Base-by-base conservation (phyloP, 1,140 invertebrate species). In the Drosophila chauvacae region DNA sequence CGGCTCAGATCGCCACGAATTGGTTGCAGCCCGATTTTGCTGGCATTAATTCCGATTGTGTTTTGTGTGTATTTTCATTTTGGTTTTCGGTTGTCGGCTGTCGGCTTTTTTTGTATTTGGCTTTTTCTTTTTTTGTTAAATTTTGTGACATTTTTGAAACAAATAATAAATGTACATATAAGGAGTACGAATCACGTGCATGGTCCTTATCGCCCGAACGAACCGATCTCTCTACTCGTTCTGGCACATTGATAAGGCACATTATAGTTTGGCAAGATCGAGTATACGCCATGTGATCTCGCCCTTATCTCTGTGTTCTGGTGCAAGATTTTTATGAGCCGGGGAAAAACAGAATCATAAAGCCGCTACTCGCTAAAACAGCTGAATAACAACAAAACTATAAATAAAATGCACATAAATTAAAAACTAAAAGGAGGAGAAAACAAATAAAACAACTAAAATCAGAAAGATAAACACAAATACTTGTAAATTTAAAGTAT, bases 271-370 rank as follows among this genome's bases (percentile, higher is more conserved):
- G 23, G 39, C 45, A 30, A 56, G 23, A 74, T 80, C 44, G 55
- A 57, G 77, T 74, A 80, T 79, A 80, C 76, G 77, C 76, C 77
- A 16, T 60, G 57, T 62, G 62, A 58, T 51, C 42, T 7, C 20
- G 47, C n/a, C 33, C 59, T 62, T 62, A 62, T 62, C 59, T 33
- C 45, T 23, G 47, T 9, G 44, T 2, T 5, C 30, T 39, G 33
- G 20, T 62, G 59, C 26, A 53, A 53, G 45, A 62, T n/a, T 51
- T 61, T 53, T 53, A 53, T 53, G 47, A 37, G 3, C 23, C 37
- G 61, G 45, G 30, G 62, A 35, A 64, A 69, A 69, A 65, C 65
- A 69, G 37, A 51, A 65, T 33, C 65, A 69, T 69, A 69, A 69
- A 69, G 65, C 6, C 44, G 23, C 58, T 68, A 14, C 55, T 26